phyloP scores from a whole-genome alignment of 2,888 invertebrate species.

The Apamea anceps region DNA sequence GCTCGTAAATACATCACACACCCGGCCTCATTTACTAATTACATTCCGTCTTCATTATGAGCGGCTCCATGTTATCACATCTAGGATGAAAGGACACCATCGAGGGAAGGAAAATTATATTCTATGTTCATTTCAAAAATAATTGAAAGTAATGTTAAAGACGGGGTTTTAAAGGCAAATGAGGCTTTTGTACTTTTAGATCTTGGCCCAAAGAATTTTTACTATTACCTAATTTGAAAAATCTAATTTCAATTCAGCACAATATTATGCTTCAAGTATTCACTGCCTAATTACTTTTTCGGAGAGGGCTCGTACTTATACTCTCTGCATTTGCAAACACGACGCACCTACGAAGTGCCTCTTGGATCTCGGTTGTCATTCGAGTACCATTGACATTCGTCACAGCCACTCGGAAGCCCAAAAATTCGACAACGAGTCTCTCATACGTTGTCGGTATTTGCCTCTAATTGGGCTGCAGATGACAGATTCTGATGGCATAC shows the following conservation, averaged over 20 bases:
- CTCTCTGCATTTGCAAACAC: background rate
- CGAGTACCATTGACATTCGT: background rate
- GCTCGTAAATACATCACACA: conserved; percentile 35
- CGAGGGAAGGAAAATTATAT: background rate
- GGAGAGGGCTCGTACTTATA: background rate
- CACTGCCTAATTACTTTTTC: background rate
- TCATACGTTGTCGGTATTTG: background rate
- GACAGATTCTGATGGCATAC: conserved; percentile 2
- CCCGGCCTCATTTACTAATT: conserved; percentile 53
- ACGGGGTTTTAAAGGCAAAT: background rate
- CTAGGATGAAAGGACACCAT: conserved; percentile 29
- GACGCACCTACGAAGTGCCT: too few species aligned
- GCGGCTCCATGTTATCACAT: background rate
- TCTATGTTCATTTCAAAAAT: conserved; percentile 7
- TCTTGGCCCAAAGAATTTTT: background rate
- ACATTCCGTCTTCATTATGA: conserved; percentile 39
- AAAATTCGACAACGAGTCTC: conserved; percentile 3
- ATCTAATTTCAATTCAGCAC: background rate
- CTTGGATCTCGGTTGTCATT: background rate
- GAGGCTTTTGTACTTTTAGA: background rate
- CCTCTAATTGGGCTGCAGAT: conserved; percentile 37
- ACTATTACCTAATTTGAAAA: background rate
- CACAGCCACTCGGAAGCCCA: background rate
- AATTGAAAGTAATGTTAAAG: background rate
- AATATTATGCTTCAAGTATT: background rate